Percentiles rank a stretch among this genome's conserved stretches.
phyloP scores from a whole-genome alignment of 2,888 invertebrate genomes.

The Andrena bucephala region DNA sequence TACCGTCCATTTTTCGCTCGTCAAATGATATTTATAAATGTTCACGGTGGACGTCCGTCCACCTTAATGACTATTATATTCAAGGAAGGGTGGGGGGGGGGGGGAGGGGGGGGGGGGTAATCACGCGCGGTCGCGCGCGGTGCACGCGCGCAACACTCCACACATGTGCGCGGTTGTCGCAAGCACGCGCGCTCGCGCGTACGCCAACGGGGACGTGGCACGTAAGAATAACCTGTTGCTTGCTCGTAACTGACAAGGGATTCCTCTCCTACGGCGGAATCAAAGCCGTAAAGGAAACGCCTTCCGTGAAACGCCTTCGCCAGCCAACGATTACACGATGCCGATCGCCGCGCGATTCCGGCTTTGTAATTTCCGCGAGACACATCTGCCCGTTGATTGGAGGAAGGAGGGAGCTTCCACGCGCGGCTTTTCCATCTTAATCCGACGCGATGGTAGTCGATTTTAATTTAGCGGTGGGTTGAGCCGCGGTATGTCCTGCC shows the following conservation, averaged over 20 bases:
- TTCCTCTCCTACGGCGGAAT: constrained; percentile 43
- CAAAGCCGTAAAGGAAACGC: constrained; percentile 34
- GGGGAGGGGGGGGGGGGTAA: constrained; percentile 10
- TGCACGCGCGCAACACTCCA: constrained; percentile 7
- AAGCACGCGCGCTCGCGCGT: not conserved
- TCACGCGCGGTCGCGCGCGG: constrained; percentile 1
- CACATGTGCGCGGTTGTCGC: not conserved
- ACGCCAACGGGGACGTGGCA: constrained; percentile 14
- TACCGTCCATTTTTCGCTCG: not conserved
- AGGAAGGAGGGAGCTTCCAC: not conserved
- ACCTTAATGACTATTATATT: constrained; percentile 30
- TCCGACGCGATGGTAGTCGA: not conserved
- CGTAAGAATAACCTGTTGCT: constrained; percentile 66
- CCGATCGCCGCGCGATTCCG: constrained; percentile 22
- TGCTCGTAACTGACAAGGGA: constrained; percentile 35
- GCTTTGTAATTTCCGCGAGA: not conserved
- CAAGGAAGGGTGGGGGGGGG: constrained; percentile 2
- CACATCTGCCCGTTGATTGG: no score
- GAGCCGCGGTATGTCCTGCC: no score
- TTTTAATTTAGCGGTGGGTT: not conserved
- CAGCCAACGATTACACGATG: constrained; percentile 12
- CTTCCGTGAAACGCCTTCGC: constrained; percentile 41
- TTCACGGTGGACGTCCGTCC: constrained; percentile 4
- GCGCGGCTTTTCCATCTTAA: constrained; percentile 11
- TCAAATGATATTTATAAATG: constrained; percentile 7